Percentiles rank a stretch among this genome's conserved stretches.
Conservation (phyloP, 2,888 invertebrate species). For the Pollenia griseotomentosa region DNA sequence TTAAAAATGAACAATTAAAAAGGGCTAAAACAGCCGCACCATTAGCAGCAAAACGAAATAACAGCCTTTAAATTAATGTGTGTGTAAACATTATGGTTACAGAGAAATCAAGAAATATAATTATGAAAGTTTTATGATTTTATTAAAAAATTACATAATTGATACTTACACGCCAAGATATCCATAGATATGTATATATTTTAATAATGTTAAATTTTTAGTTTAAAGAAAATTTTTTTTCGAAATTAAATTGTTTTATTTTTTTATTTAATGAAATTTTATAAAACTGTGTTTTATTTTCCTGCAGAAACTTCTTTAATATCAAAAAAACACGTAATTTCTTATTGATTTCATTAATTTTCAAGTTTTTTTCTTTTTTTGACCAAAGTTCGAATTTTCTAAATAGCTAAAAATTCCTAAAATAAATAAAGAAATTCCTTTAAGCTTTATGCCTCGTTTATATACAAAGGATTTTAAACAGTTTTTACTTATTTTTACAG, state of each 20-base stretch:
- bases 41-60: neutral
- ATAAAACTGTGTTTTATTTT: too few species aligned
- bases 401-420: neutral
- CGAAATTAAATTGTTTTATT: too few species aligned
- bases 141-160: neutral
- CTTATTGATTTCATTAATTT: too few species aligned
- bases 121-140: slow-evolving; percentile 12
- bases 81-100: slow-evolving; percentile 5
- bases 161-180: too few species aligned
- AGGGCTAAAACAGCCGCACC: neutral
- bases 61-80: neutral
- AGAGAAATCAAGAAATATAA: neutral
- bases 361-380: neutral
- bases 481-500: neutral
- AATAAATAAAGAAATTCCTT: neutral
- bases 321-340: too few species aligned
- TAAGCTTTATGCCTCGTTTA: too few species aligned
- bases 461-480: too few species aligned
- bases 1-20: slow-evolving; percentile 15
- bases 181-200: too few species aligned
- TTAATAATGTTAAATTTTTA: too few species aligned
- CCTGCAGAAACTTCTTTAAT: too few species aligned
- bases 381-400: neutral
- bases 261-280: too few species aligned
- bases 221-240: too few species aligned